Base-by-base conservation (phyloP, 2,888 invertebrate species). In the Hydropsyche betteni region DNA sequence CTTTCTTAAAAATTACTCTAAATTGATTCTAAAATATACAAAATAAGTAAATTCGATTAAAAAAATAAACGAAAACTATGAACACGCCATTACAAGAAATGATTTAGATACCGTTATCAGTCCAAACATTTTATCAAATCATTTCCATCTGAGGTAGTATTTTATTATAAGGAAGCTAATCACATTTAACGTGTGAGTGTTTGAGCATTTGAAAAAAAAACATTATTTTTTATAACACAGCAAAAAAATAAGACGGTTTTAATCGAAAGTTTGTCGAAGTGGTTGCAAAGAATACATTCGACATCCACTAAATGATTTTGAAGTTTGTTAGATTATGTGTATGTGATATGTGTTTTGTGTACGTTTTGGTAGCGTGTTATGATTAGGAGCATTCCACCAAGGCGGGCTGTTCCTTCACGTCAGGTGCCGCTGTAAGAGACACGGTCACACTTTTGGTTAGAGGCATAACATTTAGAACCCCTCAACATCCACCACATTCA, bases 331-430 rank as follows among this genome's bases (percentile, higher is more conserved):
- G 64, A 33, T 64, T 16, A n/a, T 64, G 68, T 34, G 16, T 24
- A 33, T 55, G 10, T 55, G 72, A 16, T 33, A 53, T n/a, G 55
- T n/a, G 4, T 36, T 68, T 36, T 36, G 64, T 51, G 53, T 50
- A 38, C 38, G 68, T 69, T 61, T 61, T 53, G 71, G 68, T 24
- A 52, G 74, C 51, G 68, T 72, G 74, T 74, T 69, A 75, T 85
- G 83, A 84, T 86, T 87, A 87, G 86, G 88, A 87, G 87, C 87
- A 86, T 86, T 86, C 86, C 87, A 88, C 87, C 87, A 87, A 87
- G 84, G 87, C 84, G 84, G 87, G 86, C 86, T 86, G 86, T 87
- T 87, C 85, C 86, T 85, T 85, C 86, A 86, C 86, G 84, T 78
- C 80, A 24, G 77, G 76, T 77, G 86, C 86, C 86, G 87, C 88